phyloP scores from a whole-genome alignment of 2,888 invertebrate species.

The Linnaemya vulpina region DNA sequence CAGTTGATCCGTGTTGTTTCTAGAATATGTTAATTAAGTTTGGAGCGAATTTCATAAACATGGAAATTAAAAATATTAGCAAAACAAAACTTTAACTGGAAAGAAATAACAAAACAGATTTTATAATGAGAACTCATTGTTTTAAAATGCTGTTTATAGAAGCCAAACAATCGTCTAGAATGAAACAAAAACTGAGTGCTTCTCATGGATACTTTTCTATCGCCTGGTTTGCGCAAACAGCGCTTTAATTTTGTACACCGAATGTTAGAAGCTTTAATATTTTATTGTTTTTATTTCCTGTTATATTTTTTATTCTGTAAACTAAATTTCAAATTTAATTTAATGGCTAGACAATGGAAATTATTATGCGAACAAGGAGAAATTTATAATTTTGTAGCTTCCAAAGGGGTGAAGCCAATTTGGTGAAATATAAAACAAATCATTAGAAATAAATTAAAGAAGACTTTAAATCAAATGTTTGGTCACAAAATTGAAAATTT shows the following conservation, averaged over 20 bases:
- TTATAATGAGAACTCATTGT: conserved; percentile 2
- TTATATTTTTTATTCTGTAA: neutral
- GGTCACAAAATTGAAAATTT: too few species aligned
- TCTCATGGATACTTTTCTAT: too few species aligned
- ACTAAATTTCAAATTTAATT: neutral
- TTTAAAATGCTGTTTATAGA: neutral
- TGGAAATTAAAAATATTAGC: neutral
- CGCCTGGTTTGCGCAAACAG: too few species aligned
- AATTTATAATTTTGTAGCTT: too few species aligned
- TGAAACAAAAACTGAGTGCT: too few species aligned
- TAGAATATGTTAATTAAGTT: conserved; percentile 40
- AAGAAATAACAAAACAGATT: neutral
- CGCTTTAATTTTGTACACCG: too few species aligned
- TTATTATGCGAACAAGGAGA: neutral
- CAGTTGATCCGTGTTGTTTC: conserved; percentile 9
- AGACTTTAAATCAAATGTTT: too few species aligned
- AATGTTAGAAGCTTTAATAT: neutral
- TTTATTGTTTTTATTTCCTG: neutral
- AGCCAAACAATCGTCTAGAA: too few species aligned
- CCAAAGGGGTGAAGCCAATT: too few species aligned
- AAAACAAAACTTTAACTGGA: neutral
- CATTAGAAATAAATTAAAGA: too few species aligned
- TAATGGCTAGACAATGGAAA: neutral
- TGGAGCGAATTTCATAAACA: conserved; percentile 7
- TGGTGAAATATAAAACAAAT: too few species aligned